Evolutionary conservation across 2,888 invertebrate genomes (phyloP).

Genomic region (Coleophora flavipennella): DNA sequence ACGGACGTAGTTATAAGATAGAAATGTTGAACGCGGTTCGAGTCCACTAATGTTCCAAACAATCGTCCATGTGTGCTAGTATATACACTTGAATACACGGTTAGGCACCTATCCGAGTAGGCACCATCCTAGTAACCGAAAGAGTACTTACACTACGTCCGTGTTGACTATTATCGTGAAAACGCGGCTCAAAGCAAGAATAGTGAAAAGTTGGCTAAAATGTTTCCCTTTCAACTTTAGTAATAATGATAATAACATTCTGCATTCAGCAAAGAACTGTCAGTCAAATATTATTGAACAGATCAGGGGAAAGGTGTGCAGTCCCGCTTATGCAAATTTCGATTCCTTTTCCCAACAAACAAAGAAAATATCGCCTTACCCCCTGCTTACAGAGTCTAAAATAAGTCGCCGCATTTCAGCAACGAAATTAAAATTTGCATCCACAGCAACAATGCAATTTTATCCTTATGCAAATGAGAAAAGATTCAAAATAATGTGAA

Average conservation of each 20-base stretch:
- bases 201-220: conserved; percentile 3
- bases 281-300: conserved; percentile 57
- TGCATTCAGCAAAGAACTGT: conserved; percentile 42
- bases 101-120: too few relatives aligned
- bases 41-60: too few relatives aligned
- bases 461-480: conserved; percentile 20
- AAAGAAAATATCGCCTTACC: conserved; percentile 22
- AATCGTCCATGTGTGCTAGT: too few relatives aligned
- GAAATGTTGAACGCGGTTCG: too few relatives aligned
- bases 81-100: too few relatives aligned
- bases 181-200: too few relatives aligned
- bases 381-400: conserved; percentile 15
- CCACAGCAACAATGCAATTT: conserved; percentile 20
- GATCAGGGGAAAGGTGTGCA: conserved; percentile 60
- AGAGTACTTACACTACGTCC: too few relatives aligned
- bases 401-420: conserved; percentile 11
- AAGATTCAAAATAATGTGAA: conserved; percentile 27
- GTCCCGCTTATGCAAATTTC: conserved; percentile 61
- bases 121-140: too few relatives aligned
- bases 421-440: conserved; percentile 44
- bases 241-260: conserved; percentile 20
- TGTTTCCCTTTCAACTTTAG: conserved; percentile 8
- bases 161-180: too few relatives aligned
- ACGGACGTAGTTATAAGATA: too few relatives aligned
- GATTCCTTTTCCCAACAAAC: conserved; percentile 20